A percentile compares a stretch with the other conserved stretches of the same genome.
These are phyloP conservation scores for Poecile montanus DNA, from an alignment of 2,797 vertebrate genomes.

Conservation along the genomic window DNA sequence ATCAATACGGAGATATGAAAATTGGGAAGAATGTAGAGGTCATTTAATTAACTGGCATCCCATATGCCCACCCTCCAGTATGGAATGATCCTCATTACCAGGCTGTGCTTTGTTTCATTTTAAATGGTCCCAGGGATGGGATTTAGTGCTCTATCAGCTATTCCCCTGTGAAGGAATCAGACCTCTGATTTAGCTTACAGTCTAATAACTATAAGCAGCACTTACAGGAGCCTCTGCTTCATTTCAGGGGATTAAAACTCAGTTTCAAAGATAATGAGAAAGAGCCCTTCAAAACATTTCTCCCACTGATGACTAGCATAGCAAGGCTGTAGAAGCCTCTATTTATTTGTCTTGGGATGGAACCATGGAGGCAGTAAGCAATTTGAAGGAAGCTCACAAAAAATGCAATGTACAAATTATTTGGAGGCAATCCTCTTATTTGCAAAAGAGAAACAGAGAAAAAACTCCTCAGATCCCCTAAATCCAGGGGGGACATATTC, in stretches of 20 bases:
- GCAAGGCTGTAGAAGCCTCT: background rate
- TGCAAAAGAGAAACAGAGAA: background rate
- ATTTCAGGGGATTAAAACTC: slow-evolving; percentile 4
- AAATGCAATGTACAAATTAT: background rate
- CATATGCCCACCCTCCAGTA: background rate
- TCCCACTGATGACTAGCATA: background rate
- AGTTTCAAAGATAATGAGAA: background rate
- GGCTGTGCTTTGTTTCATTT: background rate
- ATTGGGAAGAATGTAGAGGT: background rate
- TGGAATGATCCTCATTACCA: background rate
- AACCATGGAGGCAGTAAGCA: background rate
- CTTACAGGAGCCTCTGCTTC: background rate
- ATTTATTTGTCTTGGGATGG: background rate
- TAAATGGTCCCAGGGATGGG: background rate
- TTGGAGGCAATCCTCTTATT: background rate
- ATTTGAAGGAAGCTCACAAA: background rate
- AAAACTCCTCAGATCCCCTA: background rate
- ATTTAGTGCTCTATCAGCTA: background rate
- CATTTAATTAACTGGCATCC: background rate
- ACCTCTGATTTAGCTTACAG: background rate
- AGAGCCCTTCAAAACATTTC: background rate
- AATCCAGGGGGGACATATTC: background rate
- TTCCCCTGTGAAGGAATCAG: background rate
- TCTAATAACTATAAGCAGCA: background rate
- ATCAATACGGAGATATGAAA: background rate